A percentile compares a stretch with the other conserved stretches of the same genome.
phyloP scores from a whole-genome alignment of 2,888 invertebrate species.

The Metellina segmentata region DNA sequence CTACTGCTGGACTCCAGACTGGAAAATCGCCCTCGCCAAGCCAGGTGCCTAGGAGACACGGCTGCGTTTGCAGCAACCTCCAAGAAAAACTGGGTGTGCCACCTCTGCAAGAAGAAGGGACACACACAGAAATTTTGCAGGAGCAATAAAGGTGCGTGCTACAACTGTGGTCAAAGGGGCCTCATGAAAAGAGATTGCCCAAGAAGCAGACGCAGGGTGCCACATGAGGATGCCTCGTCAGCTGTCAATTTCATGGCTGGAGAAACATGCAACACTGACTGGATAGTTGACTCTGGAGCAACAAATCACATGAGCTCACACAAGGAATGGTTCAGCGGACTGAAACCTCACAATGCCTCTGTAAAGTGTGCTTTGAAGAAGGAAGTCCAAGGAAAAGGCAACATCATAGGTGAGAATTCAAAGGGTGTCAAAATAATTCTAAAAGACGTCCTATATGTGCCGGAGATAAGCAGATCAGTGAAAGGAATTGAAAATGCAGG shows the following conservation, averaged over 20 bases:
- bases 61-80: not conserved
- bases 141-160: not conserved
- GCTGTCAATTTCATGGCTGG: slow-evolving; percentile 9
- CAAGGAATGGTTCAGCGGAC: not conserved
- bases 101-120: not conserved
- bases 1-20: not conserved
- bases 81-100: not conserved
- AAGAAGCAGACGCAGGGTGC: not conserved
- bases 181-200: slow-evolving; percentile 1
- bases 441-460: not conserved
- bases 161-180: not conserved
- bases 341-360: not conserved
- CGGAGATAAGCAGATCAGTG: not conserved
- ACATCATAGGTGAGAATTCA: not conserved
- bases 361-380: not conserved
- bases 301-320: slow-evolving; percentile 2
- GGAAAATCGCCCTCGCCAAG: not conserved
- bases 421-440: not conserved
- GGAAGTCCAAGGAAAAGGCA: not conserved
- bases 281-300: slow-evolving; percentile 12
- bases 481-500: not conserved
- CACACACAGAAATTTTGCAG: not conserved
- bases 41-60: not conserved
- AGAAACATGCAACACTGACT: not conserved
- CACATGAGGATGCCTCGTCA: not conserved